A percentile compares a stretch with the other conserved stretches of the same genome.
Conservation (phyloP, 2,888 invertebrate genomes). For the Himalopsyche kuldschensis region DNA sequence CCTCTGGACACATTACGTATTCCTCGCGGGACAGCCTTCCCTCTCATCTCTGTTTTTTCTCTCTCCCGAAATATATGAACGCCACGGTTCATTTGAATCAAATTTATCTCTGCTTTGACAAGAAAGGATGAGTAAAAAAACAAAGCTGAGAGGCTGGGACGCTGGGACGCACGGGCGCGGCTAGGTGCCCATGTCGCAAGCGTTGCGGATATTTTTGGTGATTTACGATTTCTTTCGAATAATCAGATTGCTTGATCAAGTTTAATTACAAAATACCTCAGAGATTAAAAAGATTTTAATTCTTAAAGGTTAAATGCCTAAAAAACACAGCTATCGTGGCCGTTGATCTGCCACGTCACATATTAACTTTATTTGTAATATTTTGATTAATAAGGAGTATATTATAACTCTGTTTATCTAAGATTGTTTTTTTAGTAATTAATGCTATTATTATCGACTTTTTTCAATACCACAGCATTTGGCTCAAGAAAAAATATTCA, state of each 20-base stretch:
- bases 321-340: background rate
- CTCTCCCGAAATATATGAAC: background rate
- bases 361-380: too few species aligned
- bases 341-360: too few species aligned
- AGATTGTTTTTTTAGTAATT: too few species aligned
- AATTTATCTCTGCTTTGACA: slow-evolving; percentile 1
- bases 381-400: too few species aligned
- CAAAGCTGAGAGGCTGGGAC: background rate
- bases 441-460: too few species aligned
- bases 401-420: too few species aligned
- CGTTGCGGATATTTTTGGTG: background rate
- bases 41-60: background rate
- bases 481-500: too few species aligned
- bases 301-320: background rate
- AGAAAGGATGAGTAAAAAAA: background rate
- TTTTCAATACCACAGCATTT: too few species aligned
- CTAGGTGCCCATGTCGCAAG: background rate
- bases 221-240: background rate
- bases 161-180: background rate
- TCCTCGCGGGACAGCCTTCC: slow-evolving; percentile 13
- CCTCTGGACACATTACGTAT: slow-evolving; percentile 28
- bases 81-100: slow-evolving; percentile 1
- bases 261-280: background rate
- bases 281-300: background rate
- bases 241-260: background rate